These are phyloP conservation scores for Dryomyza anilis DNA, from an alignment of 2,888 invertebrate species.

Conservation along the genomic window DNA sequence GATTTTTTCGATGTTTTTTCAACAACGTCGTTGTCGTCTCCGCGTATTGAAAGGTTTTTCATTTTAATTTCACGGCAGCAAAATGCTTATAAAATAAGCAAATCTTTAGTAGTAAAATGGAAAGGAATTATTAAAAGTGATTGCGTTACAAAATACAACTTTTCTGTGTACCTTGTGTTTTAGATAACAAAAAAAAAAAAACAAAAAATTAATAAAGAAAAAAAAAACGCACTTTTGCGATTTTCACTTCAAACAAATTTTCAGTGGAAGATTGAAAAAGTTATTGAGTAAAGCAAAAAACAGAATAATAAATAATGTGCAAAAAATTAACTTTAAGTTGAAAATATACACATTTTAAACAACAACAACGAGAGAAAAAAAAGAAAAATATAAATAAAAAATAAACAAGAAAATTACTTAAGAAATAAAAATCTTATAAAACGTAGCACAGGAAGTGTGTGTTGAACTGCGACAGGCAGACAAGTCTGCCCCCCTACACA, in stretches of 20 bases:
- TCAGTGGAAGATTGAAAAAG: slow-evolving; percentile 12
- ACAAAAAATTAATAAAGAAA: slow-evolving; percentile 3
- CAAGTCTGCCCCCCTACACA: not conserved
- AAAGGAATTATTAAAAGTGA: too few species aligned
- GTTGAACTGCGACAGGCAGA: not conserved
- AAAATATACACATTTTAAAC: not conserved
- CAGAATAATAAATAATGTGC: slow-evolving; percentile 1
- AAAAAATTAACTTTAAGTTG: slow-evolving; percentile 8
- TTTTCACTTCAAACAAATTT: slow-evolving; percentile 15
- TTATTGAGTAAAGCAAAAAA: slow-evolving; percentile 6
- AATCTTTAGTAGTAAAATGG: too few species aligned
- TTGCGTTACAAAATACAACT: too few species aligned
- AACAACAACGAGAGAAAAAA: too few species aligned
- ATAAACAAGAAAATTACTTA: not conserved
- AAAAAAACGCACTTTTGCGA: slow-evolving; percentile 13
- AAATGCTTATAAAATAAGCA: too few species aligned
- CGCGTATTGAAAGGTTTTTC: not conserved
- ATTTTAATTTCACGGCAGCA: too few species aligned
- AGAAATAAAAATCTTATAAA: not conserved
- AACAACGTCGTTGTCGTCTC: slow-evolving; percentile 1
- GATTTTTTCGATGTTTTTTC: slow-evolving; percentile 34
- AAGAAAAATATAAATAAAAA: not conserved
- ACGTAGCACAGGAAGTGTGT: not conserved
- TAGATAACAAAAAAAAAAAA: slow-evolving; percentile 2
- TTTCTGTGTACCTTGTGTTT: not conserved